Conservation (phyloP, 1,140 invertebrate genomes). For the Ceratitis capitata region DNA sequence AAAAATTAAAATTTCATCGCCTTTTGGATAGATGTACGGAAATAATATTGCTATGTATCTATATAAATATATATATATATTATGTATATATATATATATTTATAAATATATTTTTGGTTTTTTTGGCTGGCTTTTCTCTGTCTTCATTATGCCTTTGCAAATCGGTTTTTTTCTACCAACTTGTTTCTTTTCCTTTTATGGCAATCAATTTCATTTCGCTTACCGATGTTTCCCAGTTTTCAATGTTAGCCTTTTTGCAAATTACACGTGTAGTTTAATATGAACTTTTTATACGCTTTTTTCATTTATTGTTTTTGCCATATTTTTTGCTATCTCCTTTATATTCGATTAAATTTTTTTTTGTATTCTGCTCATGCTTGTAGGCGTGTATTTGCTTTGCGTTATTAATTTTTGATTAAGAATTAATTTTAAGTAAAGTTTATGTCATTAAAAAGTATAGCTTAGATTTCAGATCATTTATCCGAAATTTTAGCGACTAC, state of each 20-base stretch:
- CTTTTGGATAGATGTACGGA: background rate
- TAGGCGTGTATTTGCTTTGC: background rate
- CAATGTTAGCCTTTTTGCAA: background rate
- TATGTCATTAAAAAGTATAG: too few relatives aligned
- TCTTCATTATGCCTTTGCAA: too few relatives aligned
- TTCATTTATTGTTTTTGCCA: background rate
- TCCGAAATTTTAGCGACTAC: too few relatives aligned
- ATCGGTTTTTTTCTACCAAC: too few relatives aligned
- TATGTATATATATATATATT: too few relatives aligned
- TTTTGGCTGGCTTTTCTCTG: too few relatives aligned
- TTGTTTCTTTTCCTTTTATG: background rate
- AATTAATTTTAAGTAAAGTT: too few relatives aligned
- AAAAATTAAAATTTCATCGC: too few relatives aligned
- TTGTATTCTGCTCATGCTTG: background rate
- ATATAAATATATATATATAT: too few relatives aligned
- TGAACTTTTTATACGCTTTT: background rate
- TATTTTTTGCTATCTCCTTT: background rate
- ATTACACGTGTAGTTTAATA: background rate
- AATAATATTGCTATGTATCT: background rate
- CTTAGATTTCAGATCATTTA: too few relatives aligned
- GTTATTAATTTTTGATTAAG: too few relatives aligned
- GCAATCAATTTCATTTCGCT: background rate
- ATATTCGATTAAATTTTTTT: background rate
- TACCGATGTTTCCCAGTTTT: background rate
- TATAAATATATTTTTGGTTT: too few relatives aligned